Conservation (phyloP, 1,140 invertebrate species). For the Drosophila seguyi region DNA sequence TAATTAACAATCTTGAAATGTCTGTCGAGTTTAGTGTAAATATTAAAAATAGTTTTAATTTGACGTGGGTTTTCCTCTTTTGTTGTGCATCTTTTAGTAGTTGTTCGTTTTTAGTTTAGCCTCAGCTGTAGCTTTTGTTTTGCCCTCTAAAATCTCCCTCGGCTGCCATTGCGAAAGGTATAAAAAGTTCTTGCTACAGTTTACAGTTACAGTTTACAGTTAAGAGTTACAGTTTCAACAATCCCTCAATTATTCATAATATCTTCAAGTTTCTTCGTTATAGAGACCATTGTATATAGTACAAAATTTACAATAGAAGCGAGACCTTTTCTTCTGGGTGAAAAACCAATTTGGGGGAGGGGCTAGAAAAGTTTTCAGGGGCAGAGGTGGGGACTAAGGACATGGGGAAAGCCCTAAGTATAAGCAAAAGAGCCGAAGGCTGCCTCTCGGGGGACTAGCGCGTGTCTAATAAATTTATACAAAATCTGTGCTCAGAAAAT, state of each 20-base stretch:
- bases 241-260: constrained; percentile 39
- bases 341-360: constrained; percentile 28
- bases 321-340: constrained; percentile 42
- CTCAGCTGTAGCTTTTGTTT: constrained; percentile 10
- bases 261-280: constrained; percentile 42
- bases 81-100: constrained; percentile 41
- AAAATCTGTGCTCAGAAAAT: constrained; percentile 82
- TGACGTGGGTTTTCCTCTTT: constrained; percentile 62
- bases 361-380: neutral
- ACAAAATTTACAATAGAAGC: constrained; percentile 82
- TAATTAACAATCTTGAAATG: constrained; percentile 60
- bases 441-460: constrained; percentile 56
- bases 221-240: constrained; percentile 65
- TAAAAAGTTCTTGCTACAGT: constrained; percentile 73
- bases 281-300: constrained; percentile 76
- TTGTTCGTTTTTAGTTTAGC: constrained; percentile 8
- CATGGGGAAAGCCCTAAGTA: constrained; percentile 54
- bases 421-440: constrained; percentile 76
- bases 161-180: constrained; percentile 69
- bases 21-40: constrained; percentile 57
- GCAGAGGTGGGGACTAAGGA: neutral
- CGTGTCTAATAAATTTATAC: constrained; percentile 77
- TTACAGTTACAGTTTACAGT: constrained; percentile 54
- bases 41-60: constrained; percentile 78
- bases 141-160: constrained; percentile 51